Percentiles rank a stretch among this genome's conserved stretches.
Conservation (phyloP, 2,113 vertebrate genomes). For the Archilochus colubris region DNA sequence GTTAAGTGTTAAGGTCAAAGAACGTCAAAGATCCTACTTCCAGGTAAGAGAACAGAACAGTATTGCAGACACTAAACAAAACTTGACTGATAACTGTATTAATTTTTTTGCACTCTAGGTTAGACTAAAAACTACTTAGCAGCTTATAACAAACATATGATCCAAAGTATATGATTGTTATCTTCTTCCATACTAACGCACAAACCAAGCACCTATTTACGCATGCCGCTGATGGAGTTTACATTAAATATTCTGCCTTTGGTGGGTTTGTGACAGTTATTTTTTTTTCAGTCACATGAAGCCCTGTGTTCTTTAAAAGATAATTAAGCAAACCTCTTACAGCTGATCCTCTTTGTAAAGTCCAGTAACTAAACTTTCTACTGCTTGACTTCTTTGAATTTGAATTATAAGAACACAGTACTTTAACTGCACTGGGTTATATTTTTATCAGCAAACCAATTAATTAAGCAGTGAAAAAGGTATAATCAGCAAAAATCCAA, state of each 20-base stretch:
- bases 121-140: not conserved
- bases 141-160: not conserved
- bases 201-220: not conserved
- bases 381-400: not conserved
- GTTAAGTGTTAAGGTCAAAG: not conserved
- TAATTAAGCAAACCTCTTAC: not conserved
- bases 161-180: not conserved
- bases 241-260: not conserved
- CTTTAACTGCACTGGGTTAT: not conserved
- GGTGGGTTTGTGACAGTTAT: fast-evolving
- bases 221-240: not conserved
- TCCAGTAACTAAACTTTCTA: not conserved
- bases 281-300: not conserved
- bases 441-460: not conserved
- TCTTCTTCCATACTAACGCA: not conserved
- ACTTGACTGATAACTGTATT: not conserved
- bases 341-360: not conserved
- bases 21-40: not conserved
- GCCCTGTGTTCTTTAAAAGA: not conserved
- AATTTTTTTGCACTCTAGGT: not conserved
- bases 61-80: not conserved
- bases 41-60: not conserved
- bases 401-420: not conserved
- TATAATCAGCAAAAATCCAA: not conserved
- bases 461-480: fast-evolving